Evolutionary conservation across 2,888 invertebrate genomes (phyloP).

Genomic region (Anagyrus pseudococci): DNA sequence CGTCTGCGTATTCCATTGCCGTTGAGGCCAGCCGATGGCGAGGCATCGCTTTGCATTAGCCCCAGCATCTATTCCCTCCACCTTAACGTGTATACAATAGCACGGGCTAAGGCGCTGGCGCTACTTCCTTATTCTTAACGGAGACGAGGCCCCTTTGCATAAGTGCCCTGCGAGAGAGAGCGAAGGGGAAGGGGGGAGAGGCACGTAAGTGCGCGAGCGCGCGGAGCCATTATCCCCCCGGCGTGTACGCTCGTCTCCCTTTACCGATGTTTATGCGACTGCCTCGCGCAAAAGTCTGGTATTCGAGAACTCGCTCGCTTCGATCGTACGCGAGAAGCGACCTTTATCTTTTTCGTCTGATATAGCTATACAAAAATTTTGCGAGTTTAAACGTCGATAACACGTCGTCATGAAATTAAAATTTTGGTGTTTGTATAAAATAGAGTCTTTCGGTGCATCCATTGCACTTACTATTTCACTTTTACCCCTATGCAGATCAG

Average conservation of each 20-base stretch:
- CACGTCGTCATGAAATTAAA: too few species aligned
- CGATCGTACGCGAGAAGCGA: too few species aligned
- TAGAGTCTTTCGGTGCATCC: too few species aligned
- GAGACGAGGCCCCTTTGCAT: conserved; percentile 15
- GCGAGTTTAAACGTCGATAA: too few species aligned
- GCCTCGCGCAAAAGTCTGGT: neutral
- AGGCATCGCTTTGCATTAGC: conserved; percentile 14
- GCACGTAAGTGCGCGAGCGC: conserved; percentile 12
- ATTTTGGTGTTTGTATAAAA: too few species aligned
- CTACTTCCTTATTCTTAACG: conserved; percentile 21
- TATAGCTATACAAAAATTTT: too few species aligned
- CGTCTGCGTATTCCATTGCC: too few species aligned
- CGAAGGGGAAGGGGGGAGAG: neutral
- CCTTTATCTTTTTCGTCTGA: too few species aligned
- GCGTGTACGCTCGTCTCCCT: conserved; percentile 4
- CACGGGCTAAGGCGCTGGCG: neutral
- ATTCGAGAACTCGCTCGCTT: neutral
- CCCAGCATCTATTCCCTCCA: neutral
- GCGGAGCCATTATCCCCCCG: conserved; percentile 8
- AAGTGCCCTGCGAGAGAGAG: conserved; percentile 13
- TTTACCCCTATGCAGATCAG: too few species aligned
- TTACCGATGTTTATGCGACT: conserved; percentile 2
- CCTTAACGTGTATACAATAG: neutral
- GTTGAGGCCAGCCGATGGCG: too few species aligned
- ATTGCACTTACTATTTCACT: too few species aligned